Base-by-base conservation (phyloP, 2,888 invertebrate genomes). In the Bombyx huttoni region DNA sequence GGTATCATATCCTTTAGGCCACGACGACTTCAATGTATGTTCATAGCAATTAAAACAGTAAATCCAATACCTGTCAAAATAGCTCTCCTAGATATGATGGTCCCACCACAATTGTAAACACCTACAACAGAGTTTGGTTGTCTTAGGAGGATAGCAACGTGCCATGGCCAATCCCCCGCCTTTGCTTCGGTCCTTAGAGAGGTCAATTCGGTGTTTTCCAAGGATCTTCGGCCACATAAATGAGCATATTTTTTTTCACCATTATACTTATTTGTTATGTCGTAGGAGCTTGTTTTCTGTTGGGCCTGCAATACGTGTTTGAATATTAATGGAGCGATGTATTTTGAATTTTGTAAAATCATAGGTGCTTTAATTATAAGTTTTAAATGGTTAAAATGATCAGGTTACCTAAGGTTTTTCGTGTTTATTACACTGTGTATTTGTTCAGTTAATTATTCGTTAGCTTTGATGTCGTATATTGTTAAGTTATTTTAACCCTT, bases 111-210 rank as follows among this genome's bases (percentile, higher is more conserved):
- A 46, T 78, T 67, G 58, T 87, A 87, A 1, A 52, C 63, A 0
- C 62, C 56, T 0, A 54, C 51, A 12, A 63, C 63, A 1, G 58
- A 58, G 3, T 54, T 58, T 1, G 52, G 55, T 33, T 71, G 56
- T 40, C 54, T 72, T 33, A 80, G 57, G 14, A 81, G 57, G 3
- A 87, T 61, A 13, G 87, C 87, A 0, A 81, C 83, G 57, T 87
- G 87, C 87, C 87, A 87, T 0, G 87, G 87, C 85, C 85, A 87
- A 58, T 87, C 87, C 0, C 86, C 87, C 7, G 78, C 67, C 33
- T 64, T 63, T 0, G 85, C 73, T 35, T 79, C 75, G 0, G 82
- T 77, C 46, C 75, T 67, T 9, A 81, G 64, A 5, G 79, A 75
- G 2, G 71, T 71, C 56, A 86, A 54, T 55, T 86, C 87, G 3